These are phyloP conservation scores for Aphelenchoides avenae DNA, from an alignment of 1,140 invertebrate species.

Conservation along the genomic window DNA sequence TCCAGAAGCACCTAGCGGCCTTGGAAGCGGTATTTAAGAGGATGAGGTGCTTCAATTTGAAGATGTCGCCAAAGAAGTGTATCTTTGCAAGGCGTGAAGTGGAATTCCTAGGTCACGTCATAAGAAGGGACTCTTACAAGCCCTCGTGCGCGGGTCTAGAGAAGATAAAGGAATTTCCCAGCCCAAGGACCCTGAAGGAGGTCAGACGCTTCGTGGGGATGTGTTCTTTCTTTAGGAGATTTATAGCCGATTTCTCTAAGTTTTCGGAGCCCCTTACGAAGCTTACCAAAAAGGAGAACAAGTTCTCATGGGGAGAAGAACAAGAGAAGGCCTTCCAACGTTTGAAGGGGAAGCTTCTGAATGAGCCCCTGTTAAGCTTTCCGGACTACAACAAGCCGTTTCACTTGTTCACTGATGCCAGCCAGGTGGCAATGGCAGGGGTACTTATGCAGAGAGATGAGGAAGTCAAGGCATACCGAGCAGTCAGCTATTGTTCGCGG, in stretches of 20 bases:
- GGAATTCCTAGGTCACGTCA: constrained; percentile 48
- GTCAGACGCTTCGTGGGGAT: constrained; percentile 52
- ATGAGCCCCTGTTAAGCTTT: constrained; percentile 18
- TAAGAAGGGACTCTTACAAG: constrained; percentile 44
- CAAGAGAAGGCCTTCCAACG: constrained; percentile 21
- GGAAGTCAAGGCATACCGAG: constrained; percentile 3
- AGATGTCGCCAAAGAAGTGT: constrained; percentile 23
- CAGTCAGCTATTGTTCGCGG: constrained; percentile 16
- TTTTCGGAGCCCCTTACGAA: constrained; percentile 19
- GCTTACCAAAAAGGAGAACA: constrained; percentile 14
- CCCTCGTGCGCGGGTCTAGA: constrained; percentile 48
- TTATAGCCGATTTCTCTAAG: constrained; percentile 4
- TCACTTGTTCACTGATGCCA: constrained; percentile 27
- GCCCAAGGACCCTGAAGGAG: constrained; percentile 46
- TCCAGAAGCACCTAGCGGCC: constrained; percentile 2
- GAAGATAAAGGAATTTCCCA: constrained; percentile 48
- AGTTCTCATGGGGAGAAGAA: constrained; percentile 8
- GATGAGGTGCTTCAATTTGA: constrained; percentile 12
- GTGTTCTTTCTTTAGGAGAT: constrained; percentile 9
- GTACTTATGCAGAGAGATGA: constrained; percentile 13
- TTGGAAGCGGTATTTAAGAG: constrained; percentile 12
- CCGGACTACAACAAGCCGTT: constrained; percentile 22
- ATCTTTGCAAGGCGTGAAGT: constrained; percentile 31
- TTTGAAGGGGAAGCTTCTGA: constrained; percentile 5
- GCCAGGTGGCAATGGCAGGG: constrained; percentile 8